phyloP scores from a whole-genome alignment of 2,113 vertebrate genomes.

The Plotosus lineatus region DNA sequence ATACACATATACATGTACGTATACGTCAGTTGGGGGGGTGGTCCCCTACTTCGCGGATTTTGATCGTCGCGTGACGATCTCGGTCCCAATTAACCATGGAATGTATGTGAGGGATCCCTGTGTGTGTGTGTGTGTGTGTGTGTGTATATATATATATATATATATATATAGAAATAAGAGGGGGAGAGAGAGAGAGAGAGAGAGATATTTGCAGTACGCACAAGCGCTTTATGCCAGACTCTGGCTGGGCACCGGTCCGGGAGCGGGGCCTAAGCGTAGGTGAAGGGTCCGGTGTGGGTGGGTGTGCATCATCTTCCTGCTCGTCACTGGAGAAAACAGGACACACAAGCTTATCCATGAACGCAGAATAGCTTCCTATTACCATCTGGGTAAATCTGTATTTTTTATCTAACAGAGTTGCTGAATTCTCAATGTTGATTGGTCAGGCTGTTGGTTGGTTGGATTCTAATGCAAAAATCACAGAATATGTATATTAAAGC shows the following conservation, averaged over 20 bases:
- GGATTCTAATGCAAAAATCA: not conserved
- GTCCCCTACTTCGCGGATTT: too few species aligned
- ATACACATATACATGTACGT: too few species aligned
- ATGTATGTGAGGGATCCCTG: too few species aligned
- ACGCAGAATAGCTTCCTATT: not conserved
- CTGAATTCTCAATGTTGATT: not conserved
- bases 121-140: not conserved
- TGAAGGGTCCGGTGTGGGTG: constrained; percentile 71
- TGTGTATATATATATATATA: too few species aligned
- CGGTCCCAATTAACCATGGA: too few species aligned
- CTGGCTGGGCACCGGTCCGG: constrained; percentile 78
- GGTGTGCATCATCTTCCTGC: constrained; percentile 79
- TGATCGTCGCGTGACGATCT: too few species aligned
- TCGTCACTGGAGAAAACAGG: constrained; percentile 80
- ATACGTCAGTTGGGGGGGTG: too few species aligned
- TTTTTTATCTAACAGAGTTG: not conserved
- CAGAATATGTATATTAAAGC: not conserved
- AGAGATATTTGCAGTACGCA: constrained; percentile 72
- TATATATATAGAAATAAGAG: too few species aligned
- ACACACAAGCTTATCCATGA: not conserved
- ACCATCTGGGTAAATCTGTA: not conserved
- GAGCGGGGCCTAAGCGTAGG: constrained; percentile 70
- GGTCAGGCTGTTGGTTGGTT: not conserved
- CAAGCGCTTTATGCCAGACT: constrained; percentile 96
- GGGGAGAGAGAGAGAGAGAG: not conserved